Base-by-base conservation (phyloP, 1,140 invertebrate species). In the Pentalonia nigronervosa region DNA sequence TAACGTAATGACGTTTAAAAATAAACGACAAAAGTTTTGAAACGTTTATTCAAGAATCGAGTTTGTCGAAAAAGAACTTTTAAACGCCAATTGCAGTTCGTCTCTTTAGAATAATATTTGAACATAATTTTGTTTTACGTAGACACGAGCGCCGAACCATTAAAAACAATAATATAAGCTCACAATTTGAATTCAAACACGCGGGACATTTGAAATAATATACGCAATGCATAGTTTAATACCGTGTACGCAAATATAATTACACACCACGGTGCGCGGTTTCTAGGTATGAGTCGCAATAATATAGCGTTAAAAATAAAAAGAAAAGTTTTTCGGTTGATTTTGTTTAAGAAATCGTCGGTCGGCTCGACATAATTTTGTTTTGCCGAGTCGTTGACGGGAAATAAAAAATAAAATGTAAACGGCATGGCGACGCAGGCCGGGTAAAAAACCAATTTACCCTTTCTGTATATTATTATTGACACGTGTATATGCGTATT, bases 1-100 rank as follows among this genome's bases (percentile, higher is more conserved):
- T 53, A 89, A 89, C 9, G n/a, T 47, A 53, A 89, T 89, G 87
- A 89, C 34, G n/a, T 89, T 36, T 89, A 50, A 89, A 89, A 89
- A 53, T 36, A 53, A 89, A 60, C 14, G 88, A 90, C 88, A 45
- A 41, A 90, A 90, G 53, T 90, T 56, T 90, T 90, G 36, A 89
- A 89, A 89, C 56, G 50, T 56, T 89, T 56, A 56, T 89, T 56
- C 48, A 25, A 89, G 34, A 36, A 89, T 48, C n/a, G 23, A 53
- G 34, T 36, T 41, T 41, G 41, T 41, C 41, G 41, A 36, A 48
- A 87, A 88, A 89, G 36, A 50, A 89, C 50, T 89, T 89, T 88
- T 89, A 36, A 34, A 56, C 30, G n/a, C 30, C 30, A 87, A 87
- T 48, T 48, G 45, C 4, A 41, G 41, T 48, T 48, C 48, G 34